Conservation (phyloP, 1,140 invertebrate species). For the Daktulosphaira vitifoliae region DNA sequence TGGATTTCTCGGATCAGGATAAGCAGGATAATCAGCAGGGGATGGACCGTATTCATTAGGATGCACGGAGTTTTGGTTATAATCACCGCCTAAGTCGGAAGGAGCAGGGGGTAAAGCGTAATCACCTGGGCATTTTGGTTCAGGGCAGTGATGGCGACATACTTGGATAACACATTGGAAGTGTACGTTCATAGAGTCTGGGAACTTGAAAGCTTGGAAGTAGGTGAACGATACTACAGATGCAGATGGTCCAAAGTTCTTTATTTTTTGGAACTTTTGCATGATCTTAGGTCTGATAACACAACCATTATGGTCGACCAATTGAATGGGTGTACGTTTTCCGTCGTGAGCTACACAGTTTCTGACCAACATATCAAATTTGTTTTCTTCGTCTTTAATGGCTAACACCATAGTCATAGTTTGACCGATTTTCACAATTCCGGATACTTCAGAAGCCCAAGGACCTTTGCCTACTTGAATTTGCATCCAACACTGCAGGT, state of each 20-base stretch:
- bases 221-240: slow-evolving; percentile 90
- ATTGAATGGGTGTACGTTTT: slow-evolving; percentile 80
- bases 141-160: slow-evolving; percentile 84
- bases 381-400: slow-evolving; percentile 91
- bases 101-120: slow-evolving; percentile 59
- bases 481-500: slow-evolving; percentile 93
- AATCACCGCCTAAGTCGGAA: slow-evolving; percentile 52
- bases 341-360: slow-evolving; percentile 92
- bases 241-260: slow-evolving; percentile 87
- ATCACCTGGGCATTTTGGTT: slow-evolving; percentile 70
- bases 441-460: slow-evolving; percentile 88
- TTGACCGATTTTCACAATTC: slow-evolving; percentile 90
- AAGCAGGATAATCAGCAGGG: slow-evolving; percentile 40
- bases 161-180: slow-evolving; percentile 96
- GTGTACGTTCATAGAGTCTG: slow-evolving; percentile 93
- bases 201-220: slow-evolving; percentile 91
- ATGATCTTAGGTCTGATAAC: slow-evolving; percentile 88
- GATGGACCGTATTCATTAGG: slow-evolving; percentile 56
- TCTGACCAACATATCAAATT: slow-evolving; percentile 88
- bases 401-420: slow-evolving; percentile 94
- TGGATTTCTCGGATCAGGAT: slow-evolving; percentile 65
- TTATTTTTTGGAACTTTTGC: slow-evolving; percentile 87
- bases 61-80: slow-evolving; percentile 53
- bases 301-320: slow-evolving; percentile 86
- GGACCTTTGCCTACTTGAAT: slow-evolving; percentile 90